Conservation (phyloP, 2,797 vertebrate species). For the Macropus fuliginosus region DNA sequence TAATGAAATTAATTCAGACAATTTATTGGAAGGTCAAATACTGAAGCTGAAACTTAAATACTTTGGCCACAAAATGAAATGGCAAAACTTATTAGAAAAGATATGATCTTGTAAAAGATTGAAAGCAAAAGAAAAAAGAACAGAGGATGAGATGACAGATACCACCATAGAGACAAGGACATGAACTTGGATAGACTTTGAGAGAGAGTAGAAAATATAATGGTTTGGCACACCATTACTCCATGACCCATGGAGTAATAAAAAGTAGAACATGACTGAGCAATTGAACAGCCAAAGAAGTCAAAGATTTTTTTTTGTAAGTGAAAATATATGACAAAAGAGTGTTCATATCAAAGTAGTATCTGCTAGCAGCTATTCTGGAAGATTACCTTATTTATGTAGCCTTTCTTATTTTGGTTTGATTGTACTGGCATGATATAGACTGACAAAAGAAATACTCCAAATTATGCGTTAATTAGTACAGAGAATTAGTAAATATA, state of each 20-base stretch:
- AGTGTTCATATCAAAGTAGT: slow-evolving; percentile 64
- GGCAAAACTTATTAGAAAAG: background rate
- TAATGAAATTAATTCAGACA: background rate
- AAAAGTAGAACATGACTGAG: background rate
- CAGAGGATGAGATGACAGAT: background rate
- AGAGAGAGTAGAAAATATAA: background rate
- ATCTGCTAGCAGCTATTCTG: slow-evolving; percentile 57
- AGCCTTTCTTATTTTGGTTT: slow-evolving; percentile 69
- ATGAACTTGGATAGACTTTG: background rate
- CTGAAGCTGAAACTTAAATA: background rate
- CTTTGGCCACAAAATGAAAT: background rate
- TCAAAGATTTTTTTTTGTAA: slow-evolving; percentile 57
- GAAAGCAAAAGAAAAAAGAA: background rate
- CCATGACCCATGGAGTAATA: background rate
- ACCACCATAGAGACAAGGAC: background rate
- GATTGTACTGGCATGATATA: slow-evolving; percentile 76
- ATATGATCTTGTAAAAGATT: background rate
- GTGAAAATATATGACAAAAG: slow-evolving; percentile 68
- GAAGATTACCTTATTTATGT: slow-evolving; percentile 69
- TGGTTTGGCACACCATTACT: background rate
- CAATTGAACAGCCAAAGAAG: background rate
- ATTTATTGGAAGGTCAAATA: background rate
- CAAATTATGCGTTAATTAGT: slow-evolving; percentile 66
- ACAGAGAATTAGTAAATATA: slow-evolving; percentile 44
- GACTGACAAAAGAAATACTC: slow-evolving; percentile 59